Evolutionary conservation across 2,888 invertebrate species (phyloP), one percentile per base, ranked within the genome.

Genomic region (Subacronicta megacephala): DNA sequence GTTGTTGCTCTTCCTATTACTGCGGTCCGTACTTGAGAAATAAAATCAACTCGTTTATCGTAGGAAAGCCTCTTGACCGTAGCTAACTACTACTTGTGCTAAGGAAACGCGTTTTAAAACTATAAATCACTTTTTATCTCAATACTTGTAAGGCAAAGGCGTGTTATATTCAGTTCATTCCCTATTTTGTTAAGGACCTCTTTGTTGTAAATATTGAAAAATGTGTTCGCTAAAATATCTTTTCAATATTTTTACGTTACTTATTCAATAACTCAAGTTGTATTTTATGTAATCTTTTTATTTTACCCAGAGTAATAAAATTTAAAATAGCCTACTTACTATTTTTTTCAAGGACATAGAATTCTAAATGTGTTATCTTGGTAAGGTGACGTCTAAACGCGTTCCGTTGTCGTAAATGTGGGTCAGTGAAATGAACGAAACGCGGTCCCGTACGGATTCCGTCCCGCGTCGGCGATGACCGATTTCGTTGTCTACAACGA

Each of bases 351-450:
- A 77, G 77, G 77, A 77, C 77, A 73, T 73, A 75, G 73, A 67
- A 64, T 70, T 75, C 56, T 35, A 57, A 55, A 66, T 62, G 61
- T 69, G 56, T 75, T 66, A 71, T 76, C 70, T 71, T 57, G 62
- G 62, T 63, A 59, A 53, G 66, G 61, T 77, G 75, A 70, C 79
- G 75, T 78, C 75, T 80, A 69, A 60, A 58, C 74, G 68, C 75
- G 75, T 77, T 75, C 75, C 80, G 78, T 76, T 83, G 78, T 74
- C 62, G 80, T 75, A 80, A 89, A 93, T 90, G 91, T 93, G 72
- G 92, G 93, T 91, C 93, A 93, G 93, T 91, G 93, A 93, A 93
- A 93, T 92, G 91, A 92, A 86, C 89, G 90, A 88, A 91, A 89
- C 88, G 77, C 84, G 90, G 92, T 87, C 92, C 91, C 92, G 92